phyloP scores from a whole-genome alignment of 2,888 invertebrate species.

The Anoplius nigerrimus region DNA sequence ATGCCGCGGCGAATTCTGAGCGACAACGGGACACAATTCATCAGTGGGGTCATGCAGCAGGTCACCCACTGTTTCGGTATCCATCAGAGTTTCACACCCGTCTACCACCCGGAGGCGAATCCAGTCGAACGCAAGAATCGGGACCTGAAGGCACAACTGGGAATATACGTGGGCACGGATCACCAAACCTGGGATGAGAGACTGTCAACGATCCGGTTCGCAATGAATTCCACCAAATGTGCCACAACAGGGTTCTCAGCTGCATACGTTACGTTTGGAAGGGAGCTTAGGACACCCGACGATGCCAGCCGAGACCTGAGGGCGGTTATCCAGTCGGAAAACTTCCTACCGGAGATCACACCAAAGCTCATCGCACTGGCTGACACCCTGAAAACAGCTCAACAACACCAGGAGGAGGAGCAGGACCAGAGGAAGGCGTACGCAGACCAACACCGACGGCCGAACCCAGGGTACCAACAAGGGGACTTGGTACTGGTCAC shows the following conservation, averaged over 20 bases:
- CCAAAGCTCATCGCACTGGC: not conserved
- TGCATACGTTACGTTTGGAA: not conserved
- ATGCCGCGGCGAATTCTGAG: too few species aligned
- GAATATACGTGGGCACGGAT: not conserved
- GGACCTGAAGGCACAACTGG: slow-evolving; percentile 6
- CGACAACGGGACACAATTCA: too few species aligned
- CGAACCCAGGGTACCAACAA: too few species aligned
- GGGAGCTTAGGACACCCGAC: not conserved
- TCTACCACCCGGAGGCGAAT: slow-evolving; percentile 9
- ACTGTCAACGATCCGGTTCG: not conserved
- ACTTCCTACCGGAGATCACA: slow-evolving; percentile 4
- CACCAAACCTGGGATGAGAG: not conserved
- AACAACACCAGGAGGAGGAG: too few species aligned
- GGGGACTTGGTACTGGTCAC: too few species aligned
- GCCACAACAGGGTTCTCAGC: not conserved
- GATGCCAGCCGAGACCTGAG: not conserved
- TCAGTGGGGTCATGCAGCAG: too few species aligned
- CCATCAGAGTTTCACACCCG: not conserved
- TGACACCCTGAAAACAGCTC: too few species aligned
- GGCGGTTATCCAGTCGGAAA: not conserved
- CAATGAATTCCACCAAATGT: too few species aligned
- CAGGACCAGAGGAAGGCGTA: too few species aligned
- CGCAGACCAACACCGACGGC: too few species aligned
- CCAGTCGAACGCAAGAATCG: slow-evolving; percentile 11
- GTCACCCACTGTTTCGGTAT: too few species aligned